These are phyloP conservation scores for Lepilemur septentrionalis DNA, from an alignment of 2,797 vertebrate species.

Conservation along the genomic window DNA sequence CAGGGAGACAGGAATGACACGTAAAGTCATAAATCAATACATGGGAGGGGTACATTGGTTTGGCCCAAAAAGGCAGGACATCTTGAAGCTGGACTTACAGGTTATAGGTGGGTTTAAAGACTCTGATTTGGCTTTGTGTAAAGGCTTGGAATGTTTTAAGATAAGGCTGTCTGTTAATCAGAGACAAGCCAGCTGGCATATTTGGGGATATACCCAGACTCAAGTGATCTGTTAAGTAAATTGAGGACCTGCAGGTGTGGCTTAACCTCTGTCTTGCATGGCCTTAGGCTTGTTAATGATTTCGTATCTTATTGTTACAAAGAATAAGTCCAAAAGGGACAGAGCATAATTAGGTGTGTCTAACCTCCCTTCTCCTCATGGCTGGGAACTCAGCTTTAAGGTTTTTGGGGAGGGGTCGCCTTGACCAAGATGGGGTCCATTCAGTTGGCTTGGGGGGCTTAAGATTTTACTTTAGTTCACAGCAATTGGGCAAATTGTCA, in stretches of 20 bases:
- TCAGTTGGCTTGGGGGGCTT: background rate
- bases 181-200: background rate
- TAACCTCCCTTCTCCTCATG: too few relatives aligned
- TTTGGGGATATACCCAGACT: background rate
- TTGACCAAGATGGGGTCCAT: too few relatives aligned
- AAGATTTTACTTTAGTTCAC: background rate
- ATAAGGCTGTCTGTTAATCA: background rate
- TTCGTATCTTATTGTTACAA: too few relatives aligned
- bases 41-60: background rate
- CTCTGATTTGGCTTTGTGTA: background rate
- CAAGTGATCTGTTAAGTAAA: too few relatives aligned
- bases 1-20: background rate
- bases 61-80: background rate
- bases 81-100: background rate
- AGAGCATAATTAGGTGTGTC: too few relatives aligned
- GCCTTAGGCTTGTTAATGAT: too few relatives aligned
- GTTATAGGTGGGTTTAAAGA: background rate
- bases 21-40: background rate
- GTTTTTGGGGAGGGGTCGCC: too few relatives aligned
- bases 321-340: too few relatives aligned
- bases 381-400: too few relatives aligned
- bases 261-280: too few relatives aligned
- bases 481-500: background rate
- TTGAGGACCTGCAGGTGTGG: too few relatives aligned
- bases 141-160: background rate